A percentile compares a stretch with the other conserved stretches of the same genome.
phyloP scores from a whole-genome alignment of 1,140 invertebrate species.

The Neodiprion virginianus region DNA sequence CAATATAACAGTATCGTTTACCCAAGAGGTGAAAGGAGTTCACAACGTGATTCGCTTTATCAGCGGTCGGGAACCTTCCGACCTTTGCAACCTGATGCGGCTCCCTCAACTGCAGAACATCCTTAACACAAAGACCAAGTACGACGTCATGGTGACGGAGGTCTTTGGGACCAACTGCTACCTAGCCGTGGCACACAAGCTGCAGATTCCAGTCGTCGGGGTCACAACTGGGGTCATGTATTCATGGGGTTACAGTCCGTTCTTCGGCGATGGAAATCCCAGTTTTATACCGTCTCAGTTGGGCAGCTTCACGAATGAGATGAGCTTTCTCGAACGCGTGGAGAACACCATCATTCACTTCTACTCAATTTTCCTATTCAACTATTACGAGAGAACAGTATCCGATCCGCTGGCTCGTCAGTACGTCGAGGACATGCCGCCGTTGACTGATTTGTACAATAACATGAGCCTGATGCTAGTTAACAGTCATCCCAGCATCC shows the following conservation, averaged over 20 bases:
- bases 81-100: conserved; percentile 1
- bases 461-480: conserved; percentile 49
- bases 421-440: conserved; percentile 65
- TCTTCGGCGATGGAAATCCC: not conserved
- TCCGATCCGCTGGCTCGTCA: conserved; percentile 39
- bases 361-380: not conserved
- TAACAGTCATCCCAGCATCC: conserved; percentile 56
- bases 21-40: not conserved
- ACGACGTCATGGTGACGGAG: not conserved
- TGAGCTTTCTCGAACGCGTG: conserved; percentile 45
- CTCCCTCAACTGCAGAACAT: not conserved
- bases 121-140: not conserved
- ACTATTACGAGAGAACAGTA: not conserved
- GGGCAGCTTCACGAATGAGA: not conserved
- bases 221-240: not conserved
- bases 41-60: not conserved
- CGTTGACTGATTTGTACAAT: conserved; percentile 63
- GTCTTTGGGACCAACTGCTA: not conserved
- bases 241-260: not conserved
- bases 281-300: not conserved
- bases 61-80: not conserved
- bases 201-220: not conserved
- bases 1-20: not conserved
- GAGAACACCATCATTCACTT: conserved; percentile 32
- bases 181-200: not conserved